Conservation (phyloP, 2,113 vertebrate genomes). For the Dicrurus megarhynchus region DNA sequence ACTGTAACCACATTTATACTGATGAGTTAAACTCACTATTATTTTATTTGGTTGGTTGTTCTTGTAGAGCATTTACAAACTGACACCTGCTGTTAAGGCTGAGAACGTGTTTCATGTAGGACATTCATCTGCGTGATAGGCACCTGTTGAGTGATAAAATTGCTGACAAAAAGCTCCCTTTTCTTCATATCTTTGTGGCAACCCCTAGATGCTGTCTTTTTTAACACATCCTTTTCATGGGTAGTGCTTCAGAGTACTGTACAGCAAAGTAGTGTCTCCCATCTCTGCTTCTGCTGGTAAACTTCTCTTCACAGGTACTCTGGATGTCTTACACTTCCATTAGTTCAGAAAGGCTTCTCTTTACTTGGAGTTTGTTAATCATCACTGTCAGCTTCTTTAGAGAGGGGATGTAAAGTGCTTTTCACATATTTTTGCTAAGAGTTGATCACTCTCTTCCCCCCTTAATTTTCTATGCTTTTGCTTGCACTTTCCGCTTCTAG, state of each 20-base stretch:
- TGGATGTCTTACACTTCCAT: neutral
- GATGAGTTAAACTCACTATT: neutral
- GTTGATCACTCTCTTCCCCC: neutral
- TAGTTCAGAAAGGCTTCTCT: neutral
- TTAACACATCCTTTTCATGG: neutral
- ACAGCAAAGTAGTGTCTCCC: neutral
- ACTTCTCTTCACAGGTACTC: neutral
- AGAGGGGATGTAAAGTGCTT: neutral
- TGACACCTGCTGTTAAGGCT: neutral
- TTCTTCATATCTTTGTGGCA: neutral
- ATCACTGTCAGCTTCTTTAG: neutral
- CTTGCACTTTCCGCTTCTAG: neutral
- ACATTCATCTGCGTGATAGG: rapidly evolving
- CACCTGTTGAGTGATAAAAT: neutral
- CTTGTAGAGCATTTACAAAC: neutral
- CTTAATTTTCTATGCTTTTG: neutral
- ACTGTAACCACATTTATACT: neutral
- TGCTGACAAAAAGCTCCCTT: neutral
- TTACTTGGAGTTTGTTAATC: neutral
- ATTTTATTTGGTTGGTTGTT: neutral
- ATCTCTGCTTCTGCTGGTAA: neutral
- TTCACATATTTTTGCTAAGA: neutral
- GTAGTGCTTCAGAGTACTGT: neutral
- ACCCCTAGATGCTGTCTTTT: neutral
- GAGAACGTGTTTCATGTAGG: neutral